phyloP scores from a whole-genome alignment of 2,797 vertebrate species.

The Amazona ochrocephala region DNA sequence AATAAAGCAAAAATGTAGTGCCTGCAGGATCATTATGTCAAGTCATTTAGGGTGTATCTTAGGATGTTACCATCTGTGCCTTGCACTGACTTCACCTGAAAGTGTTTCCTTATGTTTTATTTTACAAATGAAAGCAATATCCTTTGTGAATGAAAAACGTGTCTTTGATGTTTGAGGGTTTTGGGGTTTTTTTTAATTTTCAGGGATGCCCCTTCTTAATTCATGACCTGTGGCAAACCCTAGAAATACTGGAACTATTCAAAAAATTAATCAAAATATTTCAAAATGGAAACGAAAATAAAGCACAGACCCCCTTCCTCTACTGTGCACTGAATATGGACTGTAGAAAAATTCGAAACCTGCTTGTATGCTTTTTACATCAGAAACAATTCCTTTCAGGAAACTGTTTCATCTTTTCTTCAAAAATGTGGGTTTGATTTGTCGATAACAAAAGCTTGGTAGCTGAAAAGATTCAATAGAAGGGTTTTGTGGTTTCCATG shows the following conservation, averaged over 20 bases:
- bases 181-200: not conserved
- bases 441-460: not conserved
- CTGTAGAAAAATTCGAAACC: not conserved
- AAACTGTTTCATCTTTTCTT: slow-evolving; percentile 8
- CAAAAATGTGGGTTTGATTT: slow-evolving; percentile 15
- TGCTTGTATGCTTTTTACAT: not conserved
- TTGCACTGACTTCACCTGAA: not conserved
- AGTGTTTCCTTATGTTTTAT: not conserved
- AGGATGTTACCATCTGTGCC: not conserved
- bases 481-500: slow-evolving; percentile 14
- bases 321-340: not conserved
- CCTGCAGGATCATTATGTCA: not conserved
- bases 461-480: not conserved
- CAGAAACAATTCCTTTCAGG: slow-evolving; percentile 3
- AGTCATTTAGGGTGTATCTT: not conserved
- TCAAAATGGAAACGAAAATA: not conserved
- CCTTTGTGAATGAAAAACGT: not conserved
- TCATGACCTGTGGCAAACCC: not conserved
- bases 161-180: not conserved
- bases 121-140: not conserved
- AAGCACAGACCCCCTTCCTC: not conserved
- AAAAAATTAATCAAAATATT: not conserved
- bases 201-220: not conserved
- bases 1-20: not conserved
- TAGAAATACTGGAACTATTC: not conserved